phyloP scores from a whole-genome alignment of 2,113 vertebrate genomes.

The Lophura nycthemera region DNA sequence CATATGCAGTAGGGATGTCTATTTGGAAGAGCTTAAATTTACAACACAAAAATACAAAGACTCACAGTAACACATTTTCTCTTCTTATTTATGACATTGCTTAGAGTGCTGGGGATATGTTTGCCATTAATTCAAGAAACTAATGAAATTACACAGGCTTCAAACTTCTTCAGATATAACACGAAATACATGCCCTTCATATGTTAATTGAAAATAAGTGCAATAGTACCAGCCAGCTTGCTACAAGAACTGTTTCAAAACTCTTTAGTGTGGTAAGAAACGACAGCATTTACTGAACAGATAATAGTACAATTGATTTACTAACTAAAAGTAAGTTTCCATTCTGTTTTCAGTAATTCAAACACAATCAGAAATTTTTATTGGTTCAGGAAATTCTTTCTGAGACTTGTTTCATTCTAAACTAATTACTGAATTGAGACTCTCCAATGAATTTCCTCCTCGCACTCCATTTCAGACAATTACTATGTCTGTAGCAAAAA shows the following conservation, averaged over 20 bases:
- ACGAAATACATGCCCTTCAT: accelerated
- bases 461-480: not conserved
- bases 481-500: not conserved
- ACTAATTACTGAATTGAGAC: not conserved
- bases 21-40: not conserved
- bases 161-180: not conserved
- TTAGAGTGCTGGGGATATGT: not conserved
- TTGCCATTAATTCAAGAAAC: not conserved
- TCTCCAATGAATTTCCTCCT: not conserved
- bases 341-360: not conserved
- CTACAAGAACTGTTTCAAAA: not conserved
- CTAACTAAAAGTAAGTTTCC: not conserved
- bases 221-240: not conserved
- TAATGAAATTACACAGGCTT: not conserved
- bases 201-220: accelerated
- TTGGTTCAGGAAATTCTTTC: not conserved
- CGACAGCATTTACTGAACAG: not conserved
- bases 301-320: not conserved
- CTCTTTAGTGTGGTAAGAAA: not conserved
- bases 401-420: not conserved
- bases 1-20: accelerated
- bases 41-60: not conserved
- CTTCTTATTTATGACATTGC: not conserved
- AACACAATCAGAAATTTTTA: not conserved
- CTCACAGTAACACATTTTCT: not conserved